Evolutionary conservation across 1,140 invertebrate species (phyloP).

Genomic region (Leptonema lineaticorne): DNA sequence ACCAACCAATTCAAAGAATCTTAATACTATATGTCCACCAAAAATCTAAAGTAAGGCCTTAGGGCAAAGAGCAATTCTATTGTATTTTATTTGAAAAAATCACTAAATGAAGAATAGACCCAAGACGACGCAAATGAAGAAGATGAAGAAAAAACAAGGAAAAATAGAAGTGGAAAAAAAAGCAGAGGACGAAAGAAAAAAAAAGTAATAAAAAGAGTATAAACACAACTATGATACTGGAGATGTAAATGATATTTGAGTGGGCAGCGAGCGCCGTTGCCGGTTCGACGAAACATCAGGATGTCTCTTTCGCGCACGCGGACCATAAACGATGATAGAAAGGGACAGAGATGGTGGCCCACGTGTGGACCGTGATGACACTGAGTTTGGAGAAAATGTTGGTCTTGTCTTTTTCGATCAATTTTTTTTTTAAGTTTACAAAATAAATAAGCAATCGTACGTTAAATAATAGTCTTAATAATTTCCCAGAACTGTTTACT

Average conservation of each 20-base stretch:
- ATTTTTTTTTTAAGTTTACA: too few species aligned
- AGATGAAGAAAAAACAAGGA: background rate
- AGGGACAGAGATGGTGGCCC: background rate
- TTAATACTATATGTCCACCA: too few species aligned
- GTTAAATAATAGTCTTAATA: too few species aligned
- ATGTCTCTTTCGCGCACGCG: background rate
- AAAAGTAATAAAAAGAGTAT: background rate
- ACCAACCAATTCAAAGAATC: too few species aligned
- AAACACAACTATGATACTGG: background rate
- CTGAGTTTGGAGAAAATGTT: background rate
- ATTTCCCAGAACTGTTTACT: too few species aligned
- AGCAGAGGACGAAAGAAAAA: background rate
- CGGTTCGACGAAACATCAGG: background rate
- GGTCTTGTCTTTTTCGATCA: too few species aligned
- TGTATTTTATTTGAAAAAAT: too few species aligned
- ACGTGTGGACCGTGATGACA: background rate
- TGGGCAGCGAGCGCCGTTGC: constrained; percentile 9
- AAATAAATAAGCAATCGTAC: too few species aligned
- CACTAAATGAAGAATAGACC: too few species aligned
- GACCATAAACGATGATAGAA: background rate
- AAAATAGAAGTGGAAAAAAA: background rate
- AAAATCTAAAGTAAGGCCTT: too few species aligned
- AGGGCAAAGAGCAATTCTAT: too few species aligned
- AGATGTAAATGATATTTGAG: background rate
- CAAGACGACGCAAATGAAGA: too few species aligned